Evolutionary conservation across 2,888 invertebrate genomes (phyloP), one percentile per base, ranked within the genome.

Genomic region (Ectemnius cavifrons): DNA sequence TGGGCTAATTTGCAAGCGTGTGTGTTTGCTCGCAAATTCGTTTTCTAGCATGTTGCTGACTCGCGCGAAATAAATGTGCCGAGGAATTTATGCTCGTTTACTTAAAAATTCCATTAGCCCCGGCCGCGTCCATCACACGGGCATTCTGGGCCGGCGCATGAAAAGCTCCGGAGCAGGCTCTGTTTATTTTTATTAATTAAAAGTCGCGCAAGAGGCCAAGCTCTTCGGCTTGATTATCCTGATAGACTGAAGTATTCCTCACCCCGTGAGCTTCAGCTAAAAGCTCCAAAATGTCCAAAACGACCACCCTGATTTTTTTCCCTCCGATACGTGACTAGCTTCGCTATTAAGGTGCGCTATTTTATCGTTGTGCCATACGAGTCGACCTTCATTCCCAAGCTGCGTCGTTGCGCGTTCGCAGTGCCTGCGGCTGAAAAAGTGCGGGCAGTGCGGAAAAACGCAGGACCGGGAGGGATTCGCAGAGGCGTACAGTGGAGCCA

Each of bases 151-250:
- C 47, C 52, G 52, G 52, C 16, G 23, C 37, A 37, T 37, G 11
- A 37, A 37, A 37, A 11, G 37, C 37, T 8, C 37, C 8, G 37
- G 37, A 37, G 13, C 56, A 28, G 49, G 46, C 61, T 76, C 76
- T 81, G 77, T 83, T 83, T 75, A 73, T 82, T 83, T 83, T 83
- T 79, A 83, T 78, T 82, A 82, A 82, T 82, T 78, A 81, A 82
- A 78, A 75, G 66, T 58, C 58, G 47, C 18, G 23, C 14, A 18
- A n/a, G 2, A 37, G 37, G 37, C 37, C 37, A 37, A 37, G 37
- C 37, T 37, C 3, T 46, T 14, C n/a, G 23, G 62, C 4, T 59
- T 57, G 67, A 76, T 69, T 52, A 71, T 68, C 71, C 37, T 37
- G 37, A 37, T 37, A 37, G 37, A 37, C 37, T 37, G 37, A 37